Conservation (phyloP, 2,888 invertebrate genomes). For the Choristoneura rosaceana region DNA sequence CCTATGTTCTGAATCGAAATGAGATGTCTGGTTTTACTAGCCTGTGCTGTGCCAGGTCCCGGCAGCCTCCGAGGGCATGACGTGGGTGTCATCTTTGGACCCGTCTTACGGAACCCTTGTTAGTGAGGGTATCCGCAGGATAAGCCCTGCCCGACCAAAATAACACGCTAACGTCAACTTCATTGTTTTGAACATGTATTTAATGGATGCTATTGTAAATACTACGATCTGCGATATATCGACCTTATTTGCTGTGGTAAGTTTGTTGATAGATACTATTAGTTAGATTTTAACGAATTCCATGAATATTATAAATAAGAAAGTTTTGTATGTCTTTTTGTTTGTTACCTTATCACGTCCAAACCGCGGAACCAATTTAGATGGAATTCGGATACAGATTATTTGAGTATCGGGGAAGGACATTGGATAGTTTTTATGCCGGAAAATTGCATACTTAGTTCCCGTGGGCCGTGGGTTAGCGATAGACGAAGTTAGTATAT, state of each 20-base stretch:
- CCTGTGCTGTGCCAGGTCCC: conserved; percentile 9
- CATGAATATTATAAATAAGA: too few species aligned
- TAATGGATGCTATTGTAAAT: conserved; percentile 7
- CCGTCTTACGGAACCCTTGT: conserved; percentile 41
- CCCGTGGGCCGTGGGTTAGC: too few species aligned
- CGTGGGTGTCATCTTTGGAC: conserved; percentile 40
- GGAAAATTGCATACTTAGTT: too few species aligned
- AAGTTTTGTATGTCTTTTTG: too few species aligned
- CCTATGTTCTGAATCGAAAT: neutral
- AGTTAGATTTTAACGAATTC: neutral
- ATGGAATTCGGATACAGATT: too few species aligned
- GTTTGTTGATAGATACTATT: neutral
- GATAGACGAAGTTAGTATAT: too few species aligned
- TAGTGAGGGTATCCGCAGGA: conserved; percentile 29
- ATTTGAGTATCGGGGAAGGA: too few species aligned
- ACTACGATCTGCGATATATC: neutral
- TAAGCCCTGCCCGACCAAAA: conserved; percentile 32
- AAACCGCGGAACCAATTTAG: too few species aligned
- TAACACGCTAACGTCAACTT: conserved; percentile 19
- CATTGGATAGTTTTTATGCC: too few species aligned
- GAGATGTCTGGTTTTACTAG: conserved; percentile 11
- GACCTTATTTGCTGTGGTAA: neutral
- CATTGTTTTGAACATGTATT: conserved; percentile 25
- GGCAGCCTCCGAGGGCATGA: conserved; percentile 14
- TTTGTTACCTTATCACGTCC: too few species aligned